Evolutionary conservation across 1,140 invertebrate species (phyloP).

Genomic region (Copidosoma floridanum): DNA sequence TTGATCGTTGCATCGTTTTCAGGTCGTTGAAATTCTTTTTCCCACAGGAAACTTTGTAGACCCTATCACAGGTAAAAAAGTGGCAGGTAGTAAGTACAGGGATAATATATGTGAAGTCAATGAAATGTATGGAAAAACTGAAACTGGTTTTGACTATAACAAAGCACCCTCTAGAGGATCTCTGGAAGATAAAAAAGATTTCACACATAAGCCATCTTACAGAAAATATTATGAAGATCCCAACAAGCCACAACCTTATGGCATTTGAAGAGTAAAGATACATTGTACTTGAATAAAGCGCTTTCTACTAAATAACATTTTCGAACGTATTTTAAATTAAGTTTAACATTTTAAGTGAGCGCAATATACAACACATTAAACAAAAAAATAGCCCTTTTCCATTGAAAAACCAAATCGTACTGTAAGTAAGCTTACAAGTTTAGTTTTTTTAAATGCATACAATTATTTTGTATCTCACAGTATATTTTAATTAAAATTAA

Average conservation of each 20-base stretch:
- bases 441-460: too few species aligned
- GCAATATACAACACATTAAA: too few species aligned
- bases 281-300: too few species aligned
- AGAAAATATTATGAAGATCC: conserved; percentile 64
- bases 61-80: conserved; percentile 79
- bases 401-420: too few species aligned
- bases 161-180: conserved; percentile 75
- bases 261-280: too few species aligned
- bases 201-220: conserved; percentile 72
- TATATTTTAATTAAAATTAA: too few species aligned
- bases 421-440: too few species aligned
- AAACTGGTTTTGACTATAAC: conserved; percentile 71
- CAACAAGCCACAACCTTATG: conserved; percentile 70
- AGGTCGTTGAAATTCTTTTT: conserved; percentile 76
- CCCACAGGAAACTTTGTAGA: conserved; percentile 79
- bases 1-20: not conserved
- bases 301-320: too few species aligned
- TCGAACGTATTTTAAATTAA: too few species aligned
- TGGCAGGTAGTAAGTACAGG: conserved; percentile 68
- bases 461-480: too few species aligned
- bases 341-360: too few species aligned
- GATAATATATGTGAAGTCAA: conserved; percentile 69
- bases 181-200: conserved; percentile 78
- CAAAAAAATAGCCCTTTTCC: too few species aligned
- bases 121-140: conserved; percentile 69